These are phyloP conservation scores for Phallusia fumigata DNA, from an alignment of 23 tunicate species.

Conservation along the genomic window DNA sequence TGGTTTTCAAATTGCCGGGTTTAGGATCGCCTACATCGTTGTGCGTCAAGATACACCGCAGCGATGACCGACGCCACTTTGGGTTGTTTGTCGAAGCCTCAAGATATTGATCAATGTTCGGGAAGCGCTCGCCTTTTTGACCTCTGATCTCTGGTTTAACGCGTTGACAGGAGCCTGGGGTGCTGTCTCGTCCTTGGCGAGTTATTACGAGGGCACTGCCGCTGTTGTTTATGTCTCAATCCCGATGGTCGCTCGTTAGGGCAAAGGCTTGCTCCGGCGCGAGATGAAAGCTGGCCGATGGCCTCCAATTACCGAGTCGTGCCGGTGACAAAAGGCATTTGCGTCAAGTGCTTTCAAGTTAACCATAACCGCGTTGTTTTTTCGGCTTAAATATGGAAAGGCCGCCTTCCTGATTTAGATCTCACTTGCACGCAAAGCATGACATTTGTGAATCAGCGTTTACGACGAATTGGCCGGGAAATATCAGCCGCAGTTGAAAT, in stretches of 20 bases:
- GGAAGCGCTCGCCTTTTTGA: too few relatives aligned
- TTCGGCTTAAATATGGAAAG: neutral
- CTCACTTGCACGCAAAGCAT: too few relatives aligned
- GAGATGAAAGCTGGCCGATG: neutral
- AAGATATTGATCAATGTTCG: too few relatives aligned
- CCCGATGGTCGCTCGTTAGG: neutral
- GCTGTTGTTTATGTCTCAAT: neutral
- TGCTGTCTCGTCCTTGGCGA: neutral
- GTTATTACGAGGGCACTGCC: neutral
- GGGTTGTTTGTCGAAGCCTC: too few relatives aligned
- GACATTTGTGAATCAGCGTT: too few relatives aligned
- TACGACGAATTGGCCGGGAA: too few relatives aligned
- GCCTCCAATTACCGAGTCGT: neutral
- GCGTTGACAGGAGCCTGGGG: neutral
- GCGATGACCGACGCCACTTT: too few relatives aligned
- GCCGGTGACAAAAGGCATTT: neutral
- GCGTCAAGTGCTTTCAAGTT: conserved; percentile 5
- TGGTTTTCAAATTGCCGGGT: too few relatives aligned
- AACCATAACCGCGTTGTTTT: conserved; percentile 8
- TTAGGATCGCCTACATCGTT: too few relatives aligned
- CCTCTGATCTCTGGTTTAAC: neutral
- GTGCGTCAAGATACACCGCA: too few relatives aligned
- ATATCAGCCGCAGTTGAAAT: too few relatives aligned
- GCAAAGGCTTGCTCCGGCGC: neutral
- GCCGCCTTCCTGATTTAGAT: too few relatives aligned